Base-by-base conservation (phyloP, 2,888 invertebrate species). In the Metalampra italica region DNA sequence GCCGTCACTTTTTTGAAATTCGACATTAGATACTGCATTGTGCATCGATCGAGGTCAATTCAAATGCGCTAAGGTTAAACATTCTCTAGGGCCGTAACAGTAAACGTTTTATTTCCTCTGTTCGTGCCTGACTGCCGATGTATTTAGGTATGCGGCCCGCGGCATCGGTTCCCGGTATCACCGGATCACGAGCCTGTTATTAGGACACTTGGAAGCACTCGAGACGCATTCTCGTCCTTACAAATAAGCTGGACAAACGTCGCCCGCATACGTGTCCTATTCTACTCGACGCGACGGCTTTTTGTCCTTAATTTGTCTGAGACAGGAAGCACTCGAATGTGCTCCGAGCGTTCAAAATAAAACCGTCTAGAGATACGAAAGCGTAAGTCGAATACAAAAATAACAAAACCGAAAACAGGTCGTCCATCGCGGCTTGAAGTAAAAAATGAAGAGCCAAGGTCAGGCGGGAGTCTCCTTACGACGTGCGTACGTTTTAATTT, bases 361-460 rank as follows among this genome's bases (percentile, higher is more conserved):
- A 43, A 47, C 29, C 11, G 9, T 36, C 41, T 37, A 43, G 42
- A 13, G 42, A 36, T 48, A 50, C 39, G 52, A 53, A 56, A 56
- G 54, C 54, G 54, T 51, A 47, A 51, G 50, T 50, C 46, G 32
- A 53, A 48, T 61, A 56, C 57, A 58, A 59, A 59, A 62, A 59
- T 14, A 47, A 48, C 15, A 57, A 59, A 59, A 57, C 48, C 47
- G 48, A 62, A 56, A 66, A 68, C 62, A 52, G 64, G 64, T 64
- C 59, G 59, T 43, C 54, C 56, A 53, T 55, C 49, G 56, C 50
- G 53, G 47, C 48, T 55, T 52, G 57, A 62, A 62, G 62, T 60
- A 64, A 64, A 66, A 63, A 59, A 60, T 53, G 50, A 60, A 55
- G 52, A 64, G 44, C 50, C 62, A 66, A 68, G 66, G 68, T 49